These are phyloP conservation scores for Patagioenas fasciata DNA, from an alignment of 2,113 vertebrate species.

Conservation along the genomic window DNA sequence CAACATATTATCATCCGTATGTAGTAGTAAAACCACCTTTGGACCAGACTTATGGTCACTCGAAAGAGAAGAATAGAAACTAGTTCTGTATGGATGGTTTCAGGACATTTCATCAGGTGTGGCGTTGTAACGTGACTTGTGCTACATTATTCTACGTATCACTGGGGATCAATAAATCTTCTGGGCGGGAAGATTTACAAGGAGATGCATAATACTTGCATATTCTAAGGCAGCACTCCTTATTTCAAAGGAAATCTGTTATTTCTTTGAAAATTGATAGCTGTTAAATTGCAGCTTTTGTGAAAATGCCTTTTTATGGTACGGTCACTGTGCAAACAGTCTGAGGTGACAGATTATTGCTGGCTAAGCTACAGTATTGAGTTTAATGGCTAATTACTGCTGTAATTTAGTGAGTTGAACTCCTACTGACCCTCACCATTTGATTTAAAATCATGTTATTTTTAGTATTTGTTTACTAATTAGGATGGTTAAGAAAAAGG, in stretches of 20 bases:
- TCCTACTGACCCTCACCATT: not conserved
- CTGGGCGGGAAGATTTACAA: not conserved
- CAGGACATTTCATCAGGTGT: not conserved
- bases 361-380: not conserved
- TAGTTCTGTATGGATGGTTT: not conserved
- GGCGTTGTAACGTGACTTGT: not conserved
- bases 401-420: not conserved
- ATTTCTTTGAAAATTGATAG: not conserved
- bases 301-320: not conserved
- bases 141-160: not conserved
- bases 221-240: not conserved
- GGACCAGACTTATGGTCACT: not conserved
- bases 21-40: not conserved
- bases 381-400: not conserved
- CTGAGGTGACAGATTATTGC: not conserved
- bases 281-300: not conserved
- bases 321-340: not conserved
- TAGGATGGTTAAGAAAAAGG: too few relatives aligned
- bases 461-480: not conserved
- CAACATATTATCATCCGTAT: not conserved
- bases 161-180: not conserved
- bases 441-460: not conserved
- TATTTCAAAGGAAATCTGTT: not conserved
- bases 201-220: not conserved
- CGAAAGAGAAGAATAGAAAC: not conserved